Evolutionary conservation across 2,888 invertebrate genomes (phyloP), one percentile per base, ranked within the genome.

Genomic region (Monoplex corrugatus): DNA sequence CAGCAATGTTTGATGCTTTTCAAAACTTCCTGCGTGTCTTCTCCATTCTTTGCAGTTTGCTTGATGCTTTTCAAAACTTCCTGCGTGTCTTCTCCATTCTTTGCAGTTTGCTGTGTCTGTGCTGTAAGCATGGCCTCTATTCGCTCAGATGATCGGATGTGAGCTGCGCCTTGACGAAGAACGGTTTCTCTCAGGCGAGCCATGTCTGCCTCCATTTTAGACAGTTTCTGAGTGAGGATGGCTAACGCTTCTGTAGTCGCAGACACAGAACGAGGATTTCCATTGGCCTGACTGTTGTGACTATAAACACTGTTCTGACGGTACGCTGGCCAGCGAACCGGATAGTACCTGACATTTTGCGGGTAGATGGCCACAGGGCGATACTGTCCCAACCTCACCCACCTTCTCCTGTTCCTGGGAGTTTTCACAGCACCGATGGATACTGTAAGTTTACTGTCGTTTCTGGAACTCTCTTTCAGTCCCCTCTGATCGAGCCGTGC

Each of bases 161-260:
- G 86, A 10, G 50, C 86, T 23, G 86, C 68, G 1, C 86, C 86
- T 16, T 86, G 68, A 1, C 40, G 63, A 10, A 32, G 19, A 3
- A 86, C 38, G 8, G 68, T n/a, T n/a, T 86, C 86, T 16, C 43
- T 68, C 86, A 86, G 68, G 28, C 68, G 63, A 35, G 68, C 40
- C n/a, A 86, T 40, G 43, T 35, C 63, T 2, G 38, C 68, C n/a
- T 86, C 68, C 40, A 86, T 38, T 0, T 28, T 68, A 16, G 86
- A 63, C n/a, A 86, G 28, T 32, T 50, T 68, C 68, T 86, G 63
- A 10, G 86, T 68, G 19, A 86, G 86, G 40, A 86, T 32, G 40
- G 68, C 68, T 16, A 86, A 16, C 6, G 63, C 86, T 32, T 86
- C 86, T 13, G 68, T n/a, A 16, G 43, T n/a, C 1, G 28, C 23